Percentiles rank a stretch among this genome's conserved stretches.
phyloP scores from a whole-genome alignment of 2,113 vertebrate species.

The Lepidothrix coronata region DNA sequence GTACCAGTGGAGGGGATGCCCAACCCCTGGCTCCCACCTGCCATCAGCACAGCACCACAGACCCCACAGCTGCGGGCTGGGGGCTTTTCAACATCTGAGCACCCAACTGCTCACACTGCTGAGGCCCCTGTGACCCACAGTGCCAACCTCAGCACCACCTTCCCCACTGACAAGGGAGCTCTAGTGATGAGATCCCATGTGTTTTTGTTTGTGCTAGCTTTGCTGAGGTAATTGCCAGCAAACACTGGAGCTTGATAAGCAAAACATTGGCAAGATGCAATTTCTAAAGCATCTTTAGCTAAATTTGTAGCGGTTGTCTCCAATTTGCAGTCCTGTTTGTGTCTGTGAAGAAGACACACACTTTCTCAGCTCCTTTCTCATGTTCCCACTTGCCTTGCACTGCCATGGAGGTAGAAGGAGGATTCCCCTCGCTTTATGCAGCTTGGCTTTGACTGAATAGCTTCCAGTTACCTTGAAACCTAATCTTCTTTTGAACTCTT shows the following conservation, averaged over 20 bases:
- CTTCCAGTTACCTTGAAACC: slow-evolving; percentile 80
- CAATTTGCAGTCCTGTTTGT: slow-evolving; percentile 65
- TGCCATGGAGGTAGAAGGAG: slow-evolving; percentile 64
- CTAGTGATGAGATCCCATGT: not conserved
- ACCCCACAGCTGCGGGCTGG: fast-evolving
- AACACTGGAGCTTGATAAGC: slow-evolving; percentile 40
- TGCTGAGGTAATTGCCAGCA: not conserved
- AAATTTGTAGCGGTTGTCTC: slow-evolving; percentile 66
- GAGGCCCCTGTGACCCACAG: not conserved
- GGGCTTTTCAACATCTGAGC: not conserved
- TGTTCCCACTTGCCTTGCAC: slow-evolving; percentile 57
- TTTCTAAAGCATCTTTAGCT: slow-evolving; percentile 60
- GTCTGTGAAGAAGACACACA: slow-evolving; percentile 50
- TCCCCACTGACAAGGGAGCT: not conserved
- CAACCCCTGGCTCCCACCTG: not conserved
- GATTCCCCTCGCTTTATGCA: slow-evolving; percentile 63
- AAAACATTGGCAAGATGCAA: slow-evolving; percentile 58
- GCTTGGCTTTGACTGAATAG: slow-evolving; percentile 79
- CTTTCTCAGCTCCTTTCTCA: slow-evolving; percentile 53
- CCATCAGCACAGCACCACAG: not conserved
- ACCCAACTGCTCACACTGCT: not conserved
- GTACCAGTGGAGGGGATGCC: not conserved
- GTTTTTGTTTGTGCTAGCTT: slow-evolving; percentile 27
- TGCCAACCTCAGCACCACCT: not conserved
- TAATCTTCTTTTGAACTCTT: slow-evolving; percentile 81